Base-by-base conservation (phyloP, 2,797 vertebrate genomes). In the Chromobotia macracanthus region DNA sequence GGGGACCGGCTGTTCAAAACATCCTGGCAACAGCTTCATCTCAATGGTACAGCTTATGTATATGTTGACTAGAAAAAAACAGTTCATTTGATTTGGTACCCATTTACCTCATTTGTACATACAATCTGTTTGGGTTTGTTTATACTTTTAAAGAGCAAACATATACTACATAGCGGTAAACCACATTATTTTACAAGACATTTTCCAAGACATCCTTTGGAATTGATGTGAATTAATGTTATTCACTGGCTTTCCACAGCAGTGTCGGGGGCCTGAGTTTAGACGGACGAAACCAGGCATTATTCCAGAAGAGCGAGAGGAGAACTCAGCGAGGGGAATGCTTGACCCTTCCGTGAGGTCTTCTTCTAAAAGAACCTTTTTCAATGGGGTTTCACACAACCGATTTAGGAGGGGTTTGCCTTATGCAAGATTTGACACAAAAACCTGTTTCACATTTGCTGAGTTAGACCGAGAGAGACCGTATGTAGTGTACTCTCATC, bases 291-390 rank as follows among this genome's bases (percentile, higher is more conserved):
- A 80, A 79, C 87, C 79, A 72, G 87, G 85, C 85, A 67, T 80
- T 79, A 68, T 63, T 87, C 87, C 89, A 91, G 88, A 88, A 82
- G 83, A 85, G 70, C 65, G 50, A 89, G 80, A 86, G 85, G 72
- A 85, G 83, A 88, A 88, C 85, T 41, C 78, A 63, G 44, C 2
- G 46, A 70, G 55, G 35, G 38, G 58, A 65, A 83, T 83, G 69
- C 88, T 87, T 72, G 89, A 87, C 85, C 28, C 70, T 72, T 74
- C 78, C 55, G 64, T 84, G 83, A 71, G 77, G n/a, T 64, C 73
- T 72, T 72, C 55, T 75, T 61, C 72, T 86, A 71, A 70, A 75
- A 86, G 56, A 80, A 80, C 72, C 19, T 25, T 50, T 13, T 58
- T 72, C 65, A 78, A 66, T 83, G 80, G 72, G 66, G 61, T 82